phyloP scores from a whole-genome alignment of 2,797 vertebrate species.

The Aulostomus chinensis region DNA sequence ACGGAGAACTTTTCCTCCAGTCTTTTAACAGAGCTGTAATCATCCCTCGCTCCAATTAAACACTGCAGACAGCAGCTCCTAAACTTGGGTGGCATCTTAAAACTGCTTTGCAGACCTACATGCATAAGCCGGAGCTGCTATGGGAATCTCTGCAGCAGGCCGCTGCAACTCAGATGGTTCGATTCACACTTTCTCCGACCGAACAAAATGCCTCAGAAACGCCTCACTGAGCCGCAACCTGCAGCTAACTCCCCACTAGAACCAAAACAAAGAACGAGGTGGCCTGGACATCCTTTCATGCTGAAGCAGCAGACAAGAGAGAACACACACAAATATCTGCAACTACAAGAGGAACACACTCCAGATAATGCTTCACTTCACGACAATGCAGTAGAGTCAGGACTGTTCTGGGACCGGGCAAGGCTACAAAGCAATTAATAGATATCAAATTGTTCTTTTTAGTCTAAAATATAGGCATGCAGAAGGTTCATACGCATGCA shows the following conservation, averaged over 20 bases:
- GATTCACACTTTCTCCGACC: conserved; percentile 72
- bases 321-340: conserved; percentile 35
- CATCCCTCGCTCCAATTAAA: conserved; percentile 62
- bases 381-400: too few species aligned
- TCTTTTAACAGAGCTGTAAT: conserved; percentile 51
- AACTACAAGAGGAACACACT: conserved; percentile 28
- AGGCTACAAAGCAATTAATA: too few species aligned
- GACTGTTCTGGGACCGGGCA: too few species aligned
- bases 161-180: conserved; percentile 65
- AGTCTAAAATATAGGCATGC: too few species aligned
- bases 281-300: conserved; percentile 71
- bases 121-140: conserved; percentile 58
- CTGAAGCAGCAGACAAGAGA: conserved; percentile 65
- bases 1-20: conserved; percentile 32
- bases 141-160: conserved; percentile 56
- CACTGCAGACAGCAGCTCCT: conserved; percentile 56
- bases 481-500: too few species aligned
- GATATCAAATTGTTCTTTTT: too few species aligned
- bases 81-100: conserved; percentile 64
- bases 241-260: conserved; percentile 75
- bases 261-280: conserved; percentile 73
- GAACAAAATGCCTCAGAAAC: conserved; percentile 70
- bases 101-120: conserved; percentile 63
- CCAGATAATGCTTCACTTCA: too few species aligned
- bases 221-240: conserved; percentile 78